Evolutionary conservation across 2,113 vertebrate genomes (phyloP), one percentile per base, ranked within the genome.

Genomic region (human (Homo sapiens)): DNA sequence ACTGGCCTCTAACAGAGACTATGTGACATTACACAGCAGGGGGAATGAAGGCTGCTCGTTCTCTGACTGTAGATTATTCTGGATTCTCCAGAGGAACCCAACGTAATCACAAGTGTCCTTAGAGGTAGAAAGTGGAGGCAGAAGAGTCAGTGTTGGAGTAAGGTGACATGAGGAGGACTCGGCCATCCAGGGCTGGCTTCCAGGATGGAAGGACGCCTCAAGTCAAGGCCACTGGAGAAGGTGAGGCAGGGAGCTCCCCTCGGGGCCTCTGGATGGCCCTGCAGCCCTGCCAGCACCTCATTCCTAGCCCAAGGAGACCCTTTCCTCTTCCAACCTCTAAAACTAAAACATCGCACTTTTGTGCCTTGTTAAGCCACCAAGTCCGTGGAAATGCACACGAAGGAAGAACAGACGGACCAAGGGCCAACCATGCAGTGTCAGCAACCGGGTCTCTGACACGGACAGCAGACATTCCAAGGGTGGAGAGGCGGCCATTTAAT

Each of bases 151-250:
- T 40, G 23, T 43, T 50, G 18, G 57, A 84, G 73, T 22, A 55
- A 90, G 1, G 43, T 13, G 38, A 30, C 1, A 0, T 2, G 5
- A 83, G 82, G 11, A 48, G 7, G 68, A 30, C 32, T 22, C 1
- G 1, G 7, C 6, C 35, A 52, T 43, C n/a, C 52, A 64, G 4
- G 70, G 52, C 32, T 64, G 30, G 12, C 12, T 38, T 43, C 38
- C 0, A 7, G n/a, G 17, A 43, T 43, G 45, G 38, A 43, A 16
- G 3, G 14, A 23, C 0, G 12, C 5, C 48, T 32, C 11, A 9
- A 45, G 20, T 10, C 81, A 64, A 52, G 38, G 55, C 55, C n/a
- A 16, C 7, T 40, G 6, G 25, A 95, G 57, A 79, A 35, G 23
- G 17, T 1, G 6, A 90, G 59, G 30, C 45, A 23, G n/a, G n/a